Percentiles rank a stretch among this genome's conserved stretches.
phyloP scores from a whole-genome alignment of 1,140 invertebrate species.

The Drosophila baimaii region DNA sequence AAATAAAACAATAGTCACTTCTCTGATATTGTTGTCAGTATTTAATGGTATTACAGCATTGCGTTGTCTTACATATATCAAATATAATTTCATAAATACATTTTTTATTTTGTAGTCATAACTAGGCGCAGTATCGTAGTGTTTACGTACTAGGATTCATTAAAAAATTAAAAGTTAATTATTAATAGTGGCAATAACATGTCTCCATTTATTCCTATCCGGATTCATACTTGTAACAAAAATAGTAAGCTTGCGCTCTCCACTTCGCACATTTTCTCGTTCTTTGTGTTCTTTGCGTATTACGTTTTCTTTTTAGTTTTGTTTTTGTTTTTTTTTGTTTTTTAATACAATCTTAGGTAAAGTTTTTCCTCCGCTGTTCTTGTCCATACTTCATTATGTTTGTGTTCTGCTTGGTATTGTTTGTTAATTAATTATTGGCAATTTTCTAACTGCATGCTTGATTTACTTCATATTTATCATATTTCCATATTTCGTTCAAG shows the following conservation, averaged over 20 bases:
- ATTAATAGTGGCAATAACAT: constrained; percentile 75
- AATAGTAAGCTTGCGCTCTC: constrained; percentile 65
- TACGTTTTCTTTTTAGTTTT: constrained; percentile 37
- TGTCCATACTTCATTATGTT: constrained; percentile 33
- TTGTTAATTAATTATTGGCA: constrained; percentile 76
- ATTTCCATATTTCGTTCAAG: constrained; percentile 59
- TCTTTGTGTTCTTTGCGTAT: constrained; percentile 51
- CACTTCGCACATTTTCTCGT: constrained; percentile 41
- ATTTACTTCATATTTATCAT: constrained; percentile 52
- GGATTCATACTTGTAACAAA: constrained; percentile 69
- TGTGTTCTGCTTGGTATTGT: constrained; percentile 49
- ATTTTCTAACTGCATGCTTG: constrained; percentile 79
- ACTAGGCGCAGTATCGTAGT: constrained; percentile 60
- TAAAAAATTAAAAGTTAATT: constrained; percentile 78
- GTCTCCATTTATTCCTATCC: constrained; percentile 32
- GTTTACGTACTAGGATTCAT: constrained; percentile 57
- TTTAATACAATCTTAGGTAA: constrained; percentile 83
- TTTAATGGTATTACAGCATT: constrained; percentile 81
- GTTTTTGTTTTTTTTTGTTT: constrained; percentile 3
- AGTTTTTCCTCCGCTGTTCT: constrained; percentile 50
- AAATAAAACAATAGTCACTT: constrained; percentile 9
- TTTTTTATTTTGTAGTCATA: constrained; percentile 68
- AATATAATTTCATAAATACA: constrained; percentile 80
- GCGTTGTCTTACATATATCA: constrained; percentile 74
- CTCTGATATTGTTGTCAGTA: constrained; percentile 58